Evolutionary conservation across 2,888 invertebrate genomes (phyloP), one percentile per base, ranked within the genome.

Genomic region (Molorchus minor): DNA sequence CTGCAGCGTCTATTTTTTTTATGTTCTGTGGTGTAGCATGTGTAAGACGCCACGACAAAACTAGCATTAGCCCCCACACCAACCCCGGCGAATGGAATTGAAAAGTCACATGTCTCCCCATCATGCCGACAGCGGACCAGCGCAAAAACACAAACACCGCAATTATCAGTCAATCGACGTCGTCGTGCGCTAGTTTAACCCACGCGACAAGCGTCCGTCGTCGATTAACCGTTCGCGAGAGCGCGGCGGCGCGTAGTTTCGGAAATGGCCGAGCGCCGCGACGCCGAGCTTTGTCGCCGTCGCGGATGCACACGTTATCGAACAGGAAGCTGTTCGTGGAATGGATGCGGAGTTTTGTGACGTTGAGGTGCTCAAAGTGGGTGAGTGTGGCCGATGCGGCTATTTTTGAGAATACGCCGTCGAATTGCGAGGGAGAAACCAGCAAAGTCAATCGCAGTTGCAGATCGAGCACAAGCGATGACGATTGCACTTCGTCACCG

Each of bases 401-500:
- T 52, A 41, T 56, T 55, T 15, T 58, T 45, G 40, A 45, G 30
- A n/a, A 41, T n/a, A n/a, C 61, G 58, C 56, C 36, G 25, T 54
- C 20, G 55, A 36, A 71, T 58, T 64, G 76, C 76, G 77, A 70
- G 76, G 57, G n/a, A 69, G 76, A 61, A 75, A 76, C 64, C 71
- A 70, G 57, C 75, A 74, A 49, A 73, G 72, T 54, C 75, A 76
- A 56, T 71, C 75, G 56, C 77, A 77, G 58, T 70, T 77, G 56
- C 78, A 79, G 62, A 74, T 77, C 56, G 80, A 81, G 58, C 79
- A 82, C 67, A 83, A n/a, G 81, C 70, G 84, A 85, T 65, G 84
- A 84, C 72, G 84, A 85, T 67, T 80, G 83, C 67, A 83, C 65
- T 4, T 82, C 83, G 67, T 82, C 84, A 46, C 82, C 84, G 80